Conservation (phyloP, 2,113 vertebrate species). For the Clarias batrachus region DNA sequence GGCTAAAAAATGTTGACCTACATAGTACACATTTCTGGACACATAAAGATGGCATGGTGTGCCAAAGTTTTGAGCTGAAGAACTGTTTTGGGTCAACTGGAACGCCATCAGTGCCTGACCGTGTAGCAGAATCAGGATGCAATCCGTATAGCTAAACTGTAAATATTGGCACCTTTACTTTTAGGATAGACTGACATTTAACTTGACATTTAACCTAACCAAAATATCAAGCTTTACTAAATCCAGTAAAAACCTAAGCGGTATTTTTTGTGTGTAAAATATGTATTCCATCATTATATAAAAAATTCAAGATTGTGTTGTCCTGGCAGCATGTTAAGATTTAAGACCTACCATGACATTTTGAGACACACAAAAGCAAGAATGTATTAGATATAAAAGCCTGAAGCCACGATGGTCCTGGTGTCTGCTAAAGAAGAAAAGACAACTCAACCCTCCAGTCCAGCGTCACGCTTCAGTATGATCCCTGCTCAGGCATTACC, state of each 20-base stretch:
- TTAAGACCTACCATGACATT: neutral
- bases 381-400: neutral
- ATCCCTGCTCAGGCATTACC: constrained; percentile 26
- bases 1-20: no score
- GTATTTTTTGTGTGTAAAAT: neutral
- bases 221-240: neutral
- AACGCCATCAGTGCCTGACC: neutral
- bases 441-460: neutral
- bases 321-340: neutral
- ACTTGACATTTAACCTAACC: neutral
- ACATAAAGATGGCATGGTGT: no score
- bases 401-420: neutral
- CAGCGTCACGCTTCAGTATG: neutral
- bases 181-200: neutral
- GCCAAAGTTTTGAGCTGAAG: no score
- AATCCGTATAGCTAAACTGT: neutral
- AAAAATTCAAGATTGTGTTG: neutral
- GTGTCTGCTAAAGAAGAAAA: constrained; percentile 3
- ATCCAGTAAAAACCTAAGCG: neutral
- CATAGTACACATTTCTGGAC: no score
- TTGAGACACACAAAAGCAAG: neutral
- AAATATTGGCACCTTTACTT: neutral
- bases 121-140: no score
- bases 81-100: no score
- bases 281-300: neutral